Base-by-base conservation (phyloP, 2,797 vertebrate species). In the Acanthurus lineatus region DNA sequence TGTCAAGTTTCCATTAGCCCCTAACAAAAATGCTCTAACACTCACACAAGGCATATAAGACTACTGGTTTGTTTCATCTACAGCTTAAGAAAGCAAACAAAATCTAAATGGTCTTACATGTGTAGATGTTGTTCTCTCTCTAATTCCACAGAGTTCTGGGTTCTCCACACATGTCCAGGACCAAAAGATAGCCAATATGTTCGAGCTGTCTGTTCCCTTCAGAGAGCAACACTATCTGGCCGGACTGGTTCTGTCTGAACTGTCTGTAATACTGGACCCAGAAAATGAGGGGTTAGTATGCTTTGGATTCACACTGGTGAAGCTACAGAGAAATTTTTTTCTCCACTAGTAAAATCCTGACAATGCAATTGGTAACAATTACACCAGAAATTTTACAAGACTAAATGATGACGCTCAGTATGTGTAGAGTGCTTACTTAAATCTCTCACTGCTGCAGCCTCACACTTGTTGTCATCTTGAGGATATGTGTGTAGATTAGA, bases 131-230 rank as follows among this genome's bases (percentile, higher is more conserved):
- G 16, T 65, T 63, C 56, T 47, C 9, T 25, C 17, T 22, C 48
- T 25, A 77, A 20, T 47, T 9, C 22, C 42, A 38, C 94, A 99
- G 98, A 99, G 98, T 91, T 99, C 98, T 92, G 98, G 98, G 22
- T 99, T 99, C 92, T 99, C 98, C 63, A 99, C 98, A 44, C 97
- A 96, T 3, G 96, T 98, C 49, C 98, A 99, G 91, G 98, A 99
- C 91, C 98, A 99, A 90, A 99, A 99, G 95, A 99, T 97, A 67
- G 98, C 98, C 83, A 99, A 99, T 83, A 99, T 99, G 98, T 99
- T 99, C 93, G 98, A 99, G 88, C 87, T 99, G 84, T 99, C 98
- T 0, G 96, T 98, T 72, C 98, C 98, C 57, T 99, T 99, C 92
- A 96, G 98, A 89, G 98, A 99, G 57, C 98, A 99, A 76, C 98